A percentile compares a stretch with the other conserved stretches of the same genome.
Evolutionary conservation across 1,140 invertebrate genomes (phyloP).

Genomic region (Drosophila subpulchrella): DNA sequence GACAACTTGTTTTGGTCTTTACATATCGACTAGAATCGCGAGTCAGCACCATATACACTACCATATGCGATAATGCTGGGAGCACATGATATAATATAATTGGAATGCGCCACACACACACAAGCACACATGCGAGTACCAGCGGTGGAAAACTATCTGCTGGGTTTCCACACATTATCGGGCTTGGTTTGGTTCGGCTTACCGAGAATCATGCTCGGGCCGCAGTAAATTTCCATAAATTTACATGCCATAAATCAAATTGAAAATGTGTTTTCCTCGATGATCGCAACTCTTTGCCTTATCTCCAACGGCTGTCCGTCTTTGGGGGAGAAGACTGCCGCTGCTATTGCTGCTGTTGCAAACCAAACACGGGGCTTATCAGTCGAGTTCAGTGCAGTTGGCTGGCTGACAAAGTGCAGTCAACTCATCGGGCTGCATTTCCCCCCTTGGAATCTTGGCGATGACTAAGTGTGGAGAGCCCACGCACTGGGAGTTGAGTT

Average conservation of each 20-base stretch:
- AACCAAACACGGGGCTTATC: constrained; percentile 75
- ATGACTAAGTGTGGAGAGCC: constrained; percentile 63
- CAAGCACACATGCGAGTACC: background rate
- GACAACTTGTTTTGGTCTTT: constrained; percentile 75
- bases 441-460: constrained; percentile 26
- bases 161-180: constrained; percentile 66
- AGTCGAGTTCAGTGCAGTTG: constrained; percentile 37
- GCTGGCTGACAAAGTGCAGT: constrained; percentile 71
- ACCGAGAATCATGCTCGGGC: constrained; percentile 46
- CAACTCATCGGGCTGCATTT: constrained; percentile 70
- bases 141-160: constrained; percentile 36
- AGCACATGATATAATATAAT: constrained; percentile 81
- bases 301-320: constrained; percentile 54
- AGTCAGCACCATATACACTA: constrained; percentile 59
- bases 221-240: constrained; percentile 80
- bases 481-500: constrained; percentile 51
- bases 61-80: constrained; percentile 78
- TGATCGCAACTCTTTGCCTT: constrained; percentile 48
- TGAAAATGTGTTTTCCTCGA: constrained; percentile 68
- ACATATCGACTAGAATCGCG: constrained; percentile 75
- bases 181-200: constrained; percentile 23
- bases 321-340: constrained; percentile 24
- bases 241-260: constrained; percentile 81
- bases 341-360: constrained; percentile 24
- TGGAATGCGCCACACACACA: constrained; percentile 67